phyloP scores from a whole-genome alignment of 2,797 vertebrate species.

The Thamnophis elegans region DNA sequence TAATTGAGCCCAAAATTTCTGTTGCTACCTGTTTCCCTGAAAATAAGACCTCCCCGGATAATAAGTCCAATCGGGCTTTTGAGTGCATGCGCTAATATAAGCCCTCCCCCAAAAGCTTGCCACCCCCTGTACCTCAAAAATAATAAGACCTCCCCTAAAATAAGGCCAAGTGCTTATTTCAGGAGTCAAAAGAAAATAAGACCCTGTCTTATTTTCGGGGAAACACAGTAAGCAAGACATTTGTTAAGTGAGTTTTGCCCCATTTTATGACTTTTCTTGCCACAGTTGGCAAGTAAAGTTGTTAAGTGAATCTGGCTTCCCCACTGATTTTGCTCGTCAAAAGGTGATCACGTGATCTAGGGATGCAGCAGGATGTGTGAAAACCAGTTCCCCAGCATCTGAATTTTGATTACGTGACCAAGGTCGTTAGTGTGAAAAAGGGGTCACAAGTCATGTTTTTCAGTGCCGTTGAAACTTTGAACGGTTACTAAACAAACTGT shows the following conservation, averaged over 20 bases:
- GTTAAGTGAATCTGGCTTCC: not conserved
- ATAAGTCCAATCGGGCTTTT: too few relatives aligned
- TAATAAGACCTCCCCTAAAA: too few relatives aligned
- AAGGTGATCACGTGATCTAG: not conserved
- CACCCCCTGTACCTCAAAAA: too few relatives aligned
- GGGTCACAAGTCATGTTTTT: not conserved
- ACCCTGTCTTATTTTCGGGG: too few relatives aligned
- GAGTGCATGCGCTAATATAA: too few relatives aligned
- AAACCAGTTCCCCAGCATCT: not conserved
- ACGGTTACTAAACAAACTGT: not conserved
- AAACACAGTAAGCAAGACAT: not conserved
- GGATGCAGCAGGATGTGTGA: not conserved
- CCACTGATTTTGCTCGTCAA: not conserved
- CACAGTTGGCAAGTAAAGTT: not conserved
- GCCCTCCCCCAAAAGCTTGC: too few relatives aligned
- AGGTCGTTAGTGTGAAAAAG: not conserved
- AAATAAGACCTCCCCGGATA: too few relatives aligned
- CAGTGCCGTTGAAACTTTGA: not conserved
- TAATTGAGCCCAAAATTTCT: not conserved
- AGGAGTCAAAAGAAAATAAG: too few relatives aligned
- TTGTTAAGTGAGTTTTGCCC: not conserved
- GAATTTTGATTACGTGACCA: not conserved
- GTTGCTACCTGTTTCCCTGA: not conserved
- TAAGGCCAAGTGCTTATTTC: too few relatives aligned
- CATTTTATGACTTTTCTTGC: not conserved